A percentile compares a stretch with the other conserved stretches of the same genome.
These are phyloP conservation scores for Gymnocheta viridis DNA, from an alignment of 2,888 invertebrate species.

Conservation along the genomic window DNA sequence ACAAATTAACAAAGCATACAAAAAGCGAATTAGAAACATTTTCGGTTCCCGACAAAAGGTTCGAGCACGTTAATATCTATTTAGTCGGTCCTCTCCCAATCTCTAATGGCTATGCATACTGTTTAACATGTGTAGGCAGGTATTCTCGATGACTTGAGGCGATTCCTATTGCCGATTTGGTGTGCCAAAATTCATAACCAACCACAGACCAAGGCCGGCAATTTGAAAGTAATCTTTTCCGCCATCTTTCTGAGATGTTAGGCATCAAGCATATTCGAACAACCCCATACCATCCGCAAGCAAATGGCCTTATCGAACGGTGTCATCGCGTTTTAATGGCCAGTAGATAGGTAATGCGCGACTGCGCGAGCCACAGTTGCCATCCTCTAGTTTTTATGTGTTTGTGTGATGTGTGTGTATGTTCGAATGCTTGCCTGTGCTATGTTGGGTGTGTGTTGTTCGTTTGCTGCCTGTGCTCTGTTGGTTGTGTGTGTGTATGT, in stretches of 20 bases:
- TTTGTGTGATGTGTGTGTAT: too few species aligned
- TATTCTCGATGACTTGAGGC: slow-evolving; percentile 25
- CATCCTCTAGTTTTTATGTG: too few species aligned
- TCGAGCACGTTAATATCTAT: slow-evolving; percentile 12
- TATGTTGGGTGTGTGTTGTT: too few species aligned
- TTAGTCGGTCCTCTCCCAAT: slow-evolving; percentile 9
- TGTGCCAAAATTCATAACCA: slow-evolving; percentile 62
- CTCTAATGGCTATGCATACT: background rate
- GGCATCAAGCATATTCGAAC: slow-evolving; percentile 66
- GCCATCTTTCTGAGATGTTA: slow-evolving; percentile 56
- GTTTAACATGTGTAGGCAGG: slow-evolving; percentile 18
- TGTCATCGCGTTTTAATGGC: too few species aligned
- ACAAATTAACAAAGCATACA: slow-evolving; percentile 17
- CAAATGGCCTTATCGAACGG: slow-evolving; percentile 73
- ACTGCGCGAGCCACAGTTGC: too few species aligned
- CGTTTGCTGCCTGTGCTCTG: too few species aligned
- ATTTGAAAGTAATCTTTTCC: slow-evolving; percentile 63
- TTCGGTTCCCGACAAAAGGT: slow-evolving; percentile 29
- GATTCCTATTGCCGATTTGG: background rate
- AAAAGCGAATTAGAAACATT: slow-evolving; percentile 22
- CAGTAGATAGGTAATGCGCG: too few species aligned
- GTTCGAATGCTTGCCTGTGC: too few species aligned
- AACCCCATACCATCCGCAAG: slow-evolving; percentile 75
- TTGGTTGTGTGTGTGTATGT: too few species aligned
- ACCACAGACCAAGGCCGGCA: slow-evolving; percentile 62